Evolutionary conservation across 2,888 invertebrate species (phyloP).

Genomic region (Lymantria dispar): DNA sequence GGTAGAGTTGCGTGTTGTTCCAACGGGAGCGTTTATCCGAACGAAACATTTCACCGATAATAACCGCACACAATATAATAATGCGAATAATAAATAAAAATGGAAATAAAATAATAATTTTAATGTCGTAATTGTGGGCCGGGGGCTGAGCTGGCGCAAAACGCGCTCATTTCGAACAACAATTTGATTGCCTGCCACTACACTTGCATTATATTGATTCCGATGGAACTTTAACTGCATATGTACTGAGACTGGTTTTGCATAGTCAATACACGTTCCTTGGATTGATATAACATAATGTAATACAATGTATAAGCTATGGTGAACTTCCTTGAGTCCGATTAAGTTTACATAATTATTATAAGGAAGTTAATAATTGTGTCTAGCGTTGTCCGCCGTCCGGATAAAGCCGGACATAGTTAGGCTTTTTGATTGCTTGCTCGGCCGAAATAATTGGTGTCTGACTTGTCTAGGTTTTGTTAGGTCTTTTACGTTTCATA

Average conservation of each 20-base stretch:
- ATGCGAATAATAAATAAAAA: conserved; percentile 83
- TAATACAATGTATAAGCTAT: too few relatives aligned
- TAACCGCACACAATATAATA: conserved; percentile 83
- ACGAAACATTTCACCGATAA: conserved; percentile 83
- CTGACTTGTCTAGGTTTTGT: too few relatives aligned
- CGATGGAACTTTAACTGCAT: conserved; percentile 56
- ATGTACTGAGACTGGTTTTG: conserved; percentile 54
- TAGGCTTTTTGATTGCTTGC: too few relatives aligned
- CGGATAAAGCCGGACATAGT: too few relatives aligned
- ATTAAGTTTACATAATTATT: too few relatives aligned
- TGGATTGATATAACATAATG: conserved; percentile 24
- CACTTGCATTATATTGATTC: conserved; percentile 63
- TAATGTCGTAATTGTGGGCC: conserved; percentile 80
- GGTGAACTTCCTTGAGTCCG: too few relatives aligned
- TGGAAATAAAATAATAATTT: conserved; percentile 82
- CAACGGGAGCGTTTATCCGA: conserved; percentile 74
- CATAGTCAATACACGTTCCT: conserved; percentile 25
- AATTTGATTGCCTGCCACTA: conserved; percentile 60
- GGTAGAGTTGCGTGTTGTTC: conserved; percentile 71
- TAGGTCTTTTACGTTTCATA: too few relatives aligned
- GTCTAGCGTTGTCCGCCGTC: too few relatives aligned
- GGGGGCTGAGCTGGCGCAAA: conserved; percentile 61
- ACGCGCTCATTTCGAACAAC: conserved; percentile 61
- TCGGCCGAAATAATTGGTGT: too few relatives aligned
- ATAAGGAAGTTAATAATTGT: too few relatives aligned